Evolutionary conservation across 2,113 vertebrate species (phyloP).

Genomic region (Sceloporus tristichus): DNA sequence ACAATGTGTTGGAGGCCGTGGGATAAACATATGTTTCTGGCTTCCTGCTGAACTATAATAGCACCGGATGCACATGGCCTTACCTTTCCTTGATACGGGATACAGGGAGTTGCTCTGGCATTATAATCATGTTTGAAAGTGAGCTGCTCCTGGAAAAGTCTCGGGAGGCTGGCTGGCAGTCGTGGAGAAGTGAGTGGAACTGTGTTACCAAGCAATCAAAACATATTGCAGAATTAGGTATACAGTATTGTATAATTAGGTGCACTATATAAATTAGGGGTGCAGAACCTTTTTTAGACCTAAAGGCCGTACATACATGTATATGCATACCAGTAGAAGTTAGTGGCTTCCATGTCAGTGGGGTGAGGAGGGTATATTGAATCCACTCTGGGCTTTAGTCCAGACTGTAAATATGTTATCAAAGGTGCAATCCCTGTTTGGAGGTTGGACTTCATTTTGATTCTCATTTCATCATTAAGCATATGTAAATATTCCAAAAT

Average conservation of each 20-base stretch:
- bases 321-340: too few relatives aligned
- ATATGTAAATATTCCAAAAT: too few relatives aligned
- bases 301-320: too few relatives aligned
- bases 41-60: slow-evolving; percentile 61
- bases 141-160: slow-evolving; percentile 65
- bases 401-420: too few relatives aligned
- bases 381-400: too few relatives aligned
- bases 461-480: too few relatives aligned
- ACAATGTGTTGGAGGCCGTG: slow-evolving; percentile 48
- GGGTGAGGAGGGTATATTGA: too few relatives aligned
- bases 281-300: too few relatives aligned
- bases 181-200: slow-evolving; percentile 66
- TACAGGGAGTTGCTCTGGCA: slow-evolving; percentile 65
- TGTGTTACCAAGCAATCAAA: slow-evolving; percentile 31
- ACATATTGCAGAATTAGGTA: not conserved
- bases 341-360: too few relatives aligned
- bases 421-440: too few relatives aligned
- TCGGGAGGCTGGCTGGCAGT: slow-evolving; percentile 53
- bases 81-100: slow-evolving; percentile 74
- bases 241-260: not conserved
- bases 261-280: not conserved
- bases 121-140: slow-evolving; percentile 70
- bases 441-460: too few relatives aligned
- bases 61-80: slow-evolving; percentile 66
- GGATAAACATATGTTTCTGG: slow-evolving; percentile 54